These are phyloP conservation scores for Melanerpes formicivorus DNA, from an alignment of 2,113 vertebrate genomes.

Conservation along the genomic window DNA sequence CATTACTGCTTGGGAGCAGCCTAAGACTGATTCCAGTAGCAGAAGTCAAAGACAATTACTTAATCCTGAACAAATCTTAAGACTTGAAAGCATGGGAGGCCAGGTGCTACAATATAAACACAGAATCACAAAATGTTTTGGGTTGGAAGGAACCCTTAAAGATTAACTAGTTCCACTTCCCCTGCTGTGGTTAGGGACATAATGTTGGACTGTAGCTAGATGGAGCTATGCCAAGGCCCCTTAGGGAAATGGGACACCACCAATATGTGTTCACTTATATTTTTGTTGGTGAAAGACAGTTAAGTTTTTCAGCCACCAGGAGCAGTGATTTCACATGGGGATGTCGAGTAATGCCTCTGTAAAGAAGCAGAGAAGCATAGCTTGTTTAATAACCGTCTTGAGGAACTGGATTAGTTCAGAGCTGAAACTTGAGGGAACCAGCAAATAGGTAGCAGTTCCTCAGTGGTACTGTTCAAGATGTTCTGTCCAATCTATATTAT, in stretches of 20 bases:
- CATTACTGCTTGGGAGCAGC: neutral
- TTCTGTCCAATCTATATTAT: neutral
- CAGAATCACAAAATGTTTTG: neutral
- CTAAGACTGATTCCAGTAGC: neutral
- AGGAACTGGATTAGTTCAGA: neutral
- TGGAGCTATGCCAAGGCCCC: neutral
- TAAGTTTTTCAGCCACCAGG: neutral
- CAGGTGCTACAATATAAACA: neutral
- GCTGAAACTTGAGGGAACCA: neutral
- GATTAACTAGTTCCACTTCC: too few relatives aligned
- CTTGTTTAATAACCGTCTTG: neutral
- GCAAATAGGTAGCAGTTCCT: neutral
- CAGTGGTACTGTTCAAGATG: neutral
- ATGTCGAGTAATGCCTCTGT: neutral
- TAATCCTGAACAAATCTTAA: neutral
- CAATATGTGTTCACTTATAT: neutral
- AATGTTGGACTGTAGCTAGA: neutral
- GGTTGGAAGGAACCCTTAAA: too few relatives aligned
- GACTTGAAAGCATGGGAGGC: neutral
- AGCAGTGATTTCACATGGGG: neutral
- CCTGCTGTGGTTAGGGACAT: neutral
- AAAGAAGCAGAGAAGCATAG: neutral
- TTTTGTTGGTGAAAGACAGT: neutral
- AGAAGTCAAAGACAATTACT: neutral
- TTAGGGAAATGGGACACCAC: neutral